Evolutionary conservation across 2,888 invertebrate species (phyloP), one percentile per base, ranked within the genome.

Genomic region (Tupiocoris notatus): DNA sequence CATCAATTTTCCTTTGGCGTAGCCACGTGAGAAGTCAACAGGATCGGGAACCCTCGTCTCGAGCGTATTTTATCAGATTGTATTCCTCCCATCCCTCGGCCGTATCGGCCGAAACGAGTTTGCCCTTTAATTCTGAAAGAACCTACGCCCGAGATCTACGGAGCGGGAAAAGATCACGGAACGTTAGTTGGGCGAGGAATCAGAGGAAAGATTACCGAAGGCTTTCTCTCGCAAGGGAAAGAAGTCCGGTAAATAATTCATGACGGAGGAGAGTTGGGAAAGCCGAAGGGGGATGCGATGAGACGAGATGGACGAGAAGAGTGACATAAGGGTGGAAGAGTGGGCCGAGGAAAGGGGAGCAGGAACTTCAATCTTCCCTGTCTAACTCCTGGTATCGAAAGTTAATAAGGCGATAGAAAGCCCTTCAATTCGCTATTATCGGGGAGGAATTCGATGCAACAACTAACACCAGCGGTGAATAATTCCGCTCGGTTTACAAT

Each of bases 361-460:
- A 39, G 22, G 22, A 39, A 58, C 73, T 39, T 63, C n/a, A 73
- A 21, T 23, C 73, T 62, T 73, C 22, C 25, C 57, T 39, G 39
- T 39, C 12, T 12, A 12, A 16, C 73, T 73, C 20, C 9, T 24
- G 39, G 62, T 62, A 62, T 73, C 62, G 63, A 12, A 39, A 39
- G 73, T 73, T 73, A 73, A 73, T 73, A 62, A 61, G 22, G 62
- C 21, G 63, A 73, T 62, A 73, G 62, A 21, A 62, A 62, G 20
- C 73, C 54, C 73, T 73, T 73, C 73, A 73, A 73, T 73, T 62
- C 73, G 39, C 73, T 57, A 73, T 73, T 73, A 70, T 73, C 17
- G 18, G n/a, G n/a, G n/a, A 39, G 73, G 62, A 62, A 73, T 59
- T 39, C 39, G 39, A 39, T 39, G 12, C 39, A 39, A n/a, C n/a